phyloP scores from a whole-genome alignment of 2,888 invertebrate genomes.

The Hanleya hanleyi region DNA sequence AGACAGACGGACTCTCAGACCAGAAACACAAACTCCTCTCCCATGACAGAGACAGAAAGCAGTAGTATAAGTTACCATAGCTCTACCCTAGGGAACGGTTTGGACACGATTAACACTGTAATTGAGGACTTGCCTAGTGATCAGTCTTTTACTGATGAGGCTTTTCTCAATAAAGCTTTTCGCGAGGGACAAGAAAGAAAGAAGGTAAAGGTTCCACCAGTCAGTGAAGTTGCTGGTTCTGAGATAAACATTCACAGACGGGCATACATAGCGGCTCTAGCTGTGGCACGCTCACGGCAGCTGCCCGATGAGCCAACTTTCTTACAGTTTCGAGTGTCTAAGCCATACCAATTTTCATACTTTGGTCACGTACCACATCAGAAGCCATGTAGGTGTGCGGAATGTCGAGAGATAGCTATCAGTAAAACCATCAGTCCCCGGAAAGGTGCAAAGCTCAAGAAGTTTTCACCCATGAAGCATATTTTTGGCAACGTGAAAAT shows the following conservation, averaged over 20 bases:
- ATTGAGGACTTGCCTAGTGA: not conserved
- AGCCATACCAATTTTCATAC: not conserved
- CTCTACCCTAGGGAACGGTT: not conserved
- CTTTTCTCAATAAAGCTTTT: not conserved
- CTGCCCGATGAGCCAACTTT: not conserved
- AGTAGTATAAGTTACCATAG: not conserved
- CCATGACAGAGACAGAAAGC: not conserved
- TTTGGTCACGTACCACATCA: not conserved
- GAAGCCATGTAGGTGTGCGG: not conserved
- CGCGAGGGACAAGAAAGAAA: not conserved
- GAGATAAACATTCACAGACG: not conserved
- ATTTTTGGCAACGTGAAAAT: constrained; percentile 11
- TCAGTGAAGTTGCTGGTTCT: not conserved
- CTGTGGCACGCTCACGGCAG: not conserved
- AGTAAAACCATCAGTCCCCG: not conserved
- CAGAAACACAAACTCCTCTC: not conserved
- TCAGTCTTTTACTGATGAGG: not conserved
- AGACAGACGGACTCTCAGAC: not conserved
- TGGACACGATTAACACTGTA: not conserved
- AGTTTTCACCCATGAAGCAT: not conserved
- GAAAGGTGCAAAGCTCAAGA: not conserved
- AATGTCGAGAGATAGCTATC: not conserved
- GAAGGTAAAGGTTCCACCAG: not conserved
- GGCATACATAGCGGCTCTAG: not conserved
- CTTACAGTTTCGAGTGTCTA: not conserved